Percentiles rank a stretch among this genome's conserved stretches.
phyloP scores from a whole-genome alignment of 2,113 vertebrate species.

The Podarcis raffonei region DNA sequence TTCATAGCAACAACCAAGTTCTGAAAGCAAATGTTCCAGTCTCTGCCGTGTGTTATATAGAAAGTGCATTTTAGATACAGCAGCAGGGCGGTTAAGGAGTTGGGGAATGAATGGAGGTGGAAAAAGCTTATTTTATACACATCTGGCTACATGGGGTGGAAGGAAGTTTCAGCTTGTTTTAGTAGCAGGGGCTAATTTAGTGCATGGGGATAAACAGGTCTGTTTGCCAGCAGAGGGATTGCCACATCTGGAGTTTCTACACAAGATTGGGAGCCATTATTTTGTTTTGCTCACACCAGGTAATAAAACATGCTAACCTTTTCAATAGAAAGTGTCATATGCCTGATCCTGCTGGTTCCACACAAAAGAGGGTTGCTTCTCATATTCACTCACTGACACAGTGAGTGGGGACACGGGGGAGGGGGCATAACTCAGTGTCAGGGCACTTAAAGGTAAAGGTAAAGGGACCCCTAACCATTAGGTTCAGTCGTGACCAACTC shows the following conservation, averaged over 20 bases:
- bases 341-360: not conserved
- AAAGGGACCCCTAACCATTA: no score
- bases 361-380: no score
- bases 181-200: conserved; percentile 52
- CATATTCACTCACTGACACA: not conserved
- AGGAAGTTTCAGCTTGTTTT: conserved; percentile 39
- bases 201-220: conserved; percentile 24
- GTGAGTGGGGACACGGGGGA: not conserved
- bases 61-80: conserved; percentile 51
- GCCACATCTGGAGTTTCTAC: conserved; percentile 65
- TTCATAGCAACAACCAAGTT: conserved; percentile 53
- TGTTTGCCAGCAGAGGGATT: conserved; percentile 50
- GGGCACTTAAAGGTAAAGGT: not conserved
- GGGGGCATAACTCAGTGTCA: not conserved
- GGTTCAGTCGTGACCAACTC: no score
- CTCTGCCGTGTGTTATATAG: conserved; percentile 54
- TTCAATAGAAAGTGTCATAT: not conserved
- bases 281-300: not conserved
- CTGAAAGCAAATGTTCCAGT: conserved; percentile 45
- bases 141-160: not conserved
- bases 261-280: conserved; percentile 57
- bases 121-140: conserved; percentile 22
- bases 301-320: conserved; percentile 45
- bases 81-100: not conserved
- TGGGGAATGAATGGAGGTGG: not conserved